These are phyloP conservation scores for Leptinotarsa defecta DNA, from an alignment of 1,140 invertebrate genomes.

Conservation along the genomic window DNA sequence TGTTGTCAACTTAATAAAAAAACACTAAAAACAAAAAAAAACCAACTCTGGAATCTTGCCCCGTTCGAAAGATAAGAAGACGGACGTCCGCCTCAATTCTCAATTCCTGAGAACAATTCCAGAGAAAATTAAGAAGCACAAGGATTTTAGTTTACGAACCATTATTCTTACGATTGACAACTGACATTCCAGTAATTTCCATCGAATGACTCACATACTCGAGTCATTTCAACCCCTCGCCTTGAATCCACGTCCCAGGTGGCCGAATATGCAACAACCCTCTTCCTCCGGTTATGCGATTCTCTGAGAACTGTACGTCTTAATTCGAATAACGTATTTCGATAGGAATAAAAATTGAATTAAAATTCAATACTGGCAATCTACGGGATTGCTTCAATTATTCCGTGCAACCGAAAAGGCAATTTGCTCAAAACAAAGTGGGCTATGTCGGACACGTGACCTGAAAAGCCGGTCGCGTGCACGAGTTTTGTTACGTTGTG, in stretches of 20 bases:
- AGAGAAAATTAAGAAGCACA: too few species aligned
- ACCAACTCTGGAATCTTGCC: too few species aligned
- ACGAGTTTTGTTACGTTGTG: conserved; percentile 11
- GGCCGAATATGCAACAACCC: conserved; percentile 11
- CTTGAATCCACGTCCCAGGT: conserved; percentile 3
- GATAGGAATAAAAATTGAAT: conserved; percentile 17
- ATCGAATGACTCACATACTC: background rate
- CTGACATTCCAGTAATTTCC: background rate
- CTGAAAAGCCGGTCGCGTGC: conserved; percentile 12
- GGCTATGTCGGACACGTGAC: conserved; percentile 12
- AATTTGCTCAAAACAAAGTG: conserved; percentile 9
- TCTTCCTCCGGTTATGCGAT: background rate
- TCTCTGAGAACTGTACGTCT: background rate
- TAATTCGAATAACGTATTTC: conserved; percentile 18
- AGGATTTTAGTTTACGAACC: too few species aligned
- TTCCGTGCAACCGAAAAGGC: background rate
- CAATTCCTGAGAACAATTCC: too few species aligned
- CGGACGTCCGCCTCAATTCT: too few species aligned
- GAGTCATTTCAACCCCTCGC: background rate
- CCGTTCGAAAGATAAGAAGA: too few species aligned
- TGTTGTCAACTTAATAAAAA: too few species aligned
- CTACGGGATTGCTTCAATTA: conserved; percentile 12
- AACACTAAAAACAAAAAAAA: too few species aligned
- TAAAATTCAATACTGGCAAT: conserved; percentile 13
- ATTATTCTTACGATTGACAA: background rate